Base-by-base conservation (phyloP, 2,797 vertebrate genomes). In the Graptemys geographica region DNA sequence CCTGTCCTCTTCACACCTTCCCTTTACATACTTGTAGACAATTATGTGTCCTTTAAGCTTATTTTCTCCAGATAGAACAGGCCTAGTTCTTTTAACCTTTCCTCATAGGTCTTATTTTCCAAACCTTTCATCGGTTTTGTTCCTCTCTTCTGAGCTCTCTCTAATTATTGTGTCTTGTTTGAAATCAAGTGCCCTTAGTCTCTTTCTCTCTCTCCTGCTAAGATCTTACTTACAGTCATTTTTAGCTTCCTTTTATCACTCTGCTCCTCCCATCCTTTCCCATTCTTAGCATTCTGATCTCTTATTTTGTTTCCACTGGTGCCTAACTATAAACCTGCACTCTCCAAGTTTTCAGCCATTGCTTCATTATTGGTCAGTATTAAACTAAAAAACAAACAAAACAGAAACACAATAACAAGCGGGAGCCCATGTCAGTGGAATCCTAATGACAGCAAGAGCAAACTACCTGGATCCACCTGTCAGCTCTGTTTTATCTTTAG, bases 21-120 rank as follows among this genome's bases (percentile, higher is more conserved):
- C 27, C 23, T 0, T 49, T 2, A 4, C 21, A 47, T 18, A 12
- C 76, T 12, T 95, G 31, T 11, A 86, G 52, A 11, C 6, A 49
- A 90, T 21, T 88, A 37, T 16, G 47, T 49, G 18, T 94, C 80
- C 21, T 65, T 27, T 41, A 57, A 11, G 57, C 0, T 0, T 44
- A 27, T 44, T 72, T 21, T 69, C 69, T 78, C 90, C 52, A 81
- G 41, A 31, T 0, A 2, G 8, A 88, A 51, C 8, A 83, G 69
- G 81, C 4, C 28, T 87, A 79, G 8, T 89, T 44, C 33, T 3
- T 5, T 2, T 87, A 62, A 59, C 41, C 37, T 55, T 37, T 86
- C 49, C 28, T 28, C 28, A 44, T 0, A 21, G 15, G 21, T 79
- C 33, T 92, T 52, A 78, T 47, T 72, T 88, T 80, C 37, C 37